These are phyloP conservation scores for Cyclophora punctaria DNA, from an alignment of 2,888 invertebrate species.

Conservation along the genomic window DNA sequence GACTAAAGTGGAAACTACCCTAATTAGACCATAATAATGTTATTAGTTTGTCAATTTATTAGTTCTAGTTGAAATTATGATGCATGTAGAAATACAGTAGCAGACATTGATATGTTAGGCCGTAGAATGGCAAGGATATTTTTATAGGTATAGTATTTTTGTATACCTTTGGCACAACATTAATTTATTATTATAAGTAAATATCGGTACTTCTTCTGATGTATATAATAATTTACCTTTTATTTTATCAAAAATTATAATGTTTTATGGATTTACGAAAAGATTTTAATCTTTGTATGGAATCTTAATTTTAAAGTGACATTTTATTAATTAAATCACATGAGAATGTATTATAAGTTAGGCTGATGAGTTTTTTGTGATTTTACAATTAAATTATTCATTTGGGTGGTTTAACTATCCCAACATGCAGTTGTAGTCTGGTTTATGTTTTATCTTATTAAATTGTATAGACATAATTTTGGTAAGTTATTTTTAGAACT, in stretches of 20 bases:
- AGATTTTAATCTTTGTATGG: constrained; percentile 1
- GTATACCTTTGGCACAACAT: constrained; percentile 11
- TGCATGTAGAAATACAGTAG: constrained; percentile 1
- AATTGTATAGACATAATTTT: too few species aligned
- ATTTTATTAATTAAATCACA: constrained; percentile 5
- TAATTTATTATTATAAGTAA: constrained; percentile 14
- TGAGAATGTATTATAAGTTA: constrained; percentile 9
- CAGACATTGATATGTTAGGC: not conserved
- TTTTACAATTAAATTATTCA: constrained; percentile 4
- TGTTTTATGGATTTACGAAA: constrained; percentile 1
- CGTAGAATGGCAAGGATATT: constrained; percentile 1
- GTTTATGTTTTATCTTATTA: too few species aligned
- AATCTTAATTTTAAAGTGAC: constrained; percentile 5
- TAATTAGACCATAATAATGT: constrained; percentile 41
- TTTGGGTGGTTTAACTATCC: too few species aligned
- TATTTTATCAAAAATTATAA: not conserved
- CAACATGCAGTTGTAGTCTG: too few species aligned
- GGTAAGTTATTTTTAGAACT: too few species aligned
- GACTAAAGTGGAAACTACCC: constrained; percentile 56
- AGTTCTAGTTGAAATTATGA: not conserved
- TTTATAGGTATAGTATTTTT: constrained; percentile 9
- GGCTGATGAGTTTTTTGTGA: constrained; percentile 13
- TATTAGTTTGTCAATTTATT: not conserved
- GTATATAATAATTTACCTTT: constrained; percentile 7
- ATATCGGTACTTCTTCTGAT: constrained; percentile 12